A percentile compares a stretch with the other conserved stretches of the same genome.
These are phyloP conservation scores for Macropis europaea DNA, from an alignment of 2,888 invertebrate species.

Conservation along the genomic window DNA sequence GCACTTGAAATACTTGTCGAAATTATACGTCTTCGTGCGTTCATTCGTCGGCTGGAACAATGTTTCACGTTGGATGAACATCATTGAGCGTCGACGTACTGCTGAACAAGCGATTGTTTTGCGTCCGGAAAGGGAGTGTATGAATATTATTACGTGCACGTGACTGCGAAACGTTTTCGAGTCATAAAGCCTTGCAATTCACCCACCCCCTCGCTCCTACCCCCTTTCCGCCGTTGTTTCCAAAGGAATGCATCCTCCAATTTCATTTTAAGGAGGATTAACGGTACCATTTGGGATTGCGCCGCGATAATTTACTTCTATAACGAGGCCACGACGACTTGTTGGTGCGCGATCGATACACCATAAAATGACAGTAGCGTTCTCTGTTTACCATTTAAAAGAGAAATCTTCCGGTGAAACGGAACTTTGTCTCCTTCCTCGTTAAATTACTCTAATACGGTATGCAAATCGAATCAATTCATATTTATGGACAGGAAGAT, in stretches of 20 bases:
- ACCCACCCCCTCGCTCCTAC: no score
- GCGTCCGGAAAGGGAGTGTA: conserved; percentile 8
- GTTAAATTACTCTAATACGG: no score
- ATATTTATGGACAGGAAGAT: no score
- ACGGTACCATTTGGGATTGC: conserved; percentile 50
- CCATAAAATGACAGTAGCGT: conserved; percentile 30
- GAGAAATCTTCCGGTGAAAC: no score
- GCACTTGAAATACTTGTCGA: no score
- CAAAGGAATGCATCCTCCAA: conserved; percentile 54
- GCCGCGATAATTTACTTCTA: conserved; percentile 53
- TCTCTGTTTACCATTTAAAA: conserved; percentile 20
- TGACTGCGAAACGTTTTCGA: conserved; percentile 12
- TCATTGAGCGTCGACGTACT: no score
- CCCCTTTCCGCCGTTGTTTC: no score
- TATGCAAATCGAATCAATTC: no score
- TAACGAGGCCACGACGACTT: conserved; percentile 31
- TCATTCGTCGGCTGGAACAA: no score
- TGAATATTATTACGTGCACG: conserved; percentile 30
- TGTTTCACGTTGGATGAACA: no score
- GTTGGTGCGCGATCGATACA: conserved; percentile 46
- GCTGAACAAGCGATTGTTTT: neutral
- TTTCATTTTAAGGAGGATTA: conserved; percentile 57
- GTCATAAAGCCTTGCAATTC: conserved; percentile 49
- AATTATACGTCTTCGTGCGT: no score
- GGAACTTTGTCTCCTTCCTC: no score